A percentile compares a stretch with the other conserved stretches of the same genome.
Conservation (phyloP, 2,113 vertebrate species). For the Festucalex cinctus region DNA sequence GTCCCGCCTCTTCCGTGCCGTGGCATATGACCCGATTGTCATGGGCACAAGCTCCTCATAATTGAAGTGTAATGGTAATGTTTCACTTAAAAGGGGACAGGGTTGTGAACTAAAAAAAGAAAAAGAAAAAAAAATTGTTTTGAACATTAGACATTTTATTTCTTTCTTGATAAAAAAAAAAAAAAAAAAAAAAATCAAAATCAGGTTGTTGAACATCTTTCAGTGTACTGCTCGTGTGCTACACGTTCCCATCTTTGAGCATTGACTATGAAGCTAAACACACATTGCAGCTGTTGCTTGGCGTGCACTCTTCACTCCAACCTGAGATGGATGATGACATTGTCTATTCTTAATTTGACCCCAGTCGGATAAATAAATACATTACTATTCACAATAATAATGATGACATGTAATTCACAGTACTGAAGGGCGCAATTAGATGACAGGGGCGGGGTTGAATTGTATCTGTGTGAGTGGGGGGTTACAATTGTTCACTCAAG, state of each 20-base stretch:
- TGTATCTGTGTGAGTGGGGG: neutral
- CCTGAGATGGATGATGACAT: constrained; percentile 64
- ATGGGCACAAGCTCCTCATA: neutral
- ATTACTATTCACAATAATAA: constrained; percentile 63
- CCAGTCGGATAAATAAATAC: constrained; percentile 58
- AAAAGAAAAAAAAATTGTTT: neutral
- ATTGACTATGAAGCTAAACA: constrained; percentile 41
- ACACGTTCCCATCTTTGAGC: constrained; percentile 35
- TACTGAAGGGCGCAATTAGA: constrained; percentile 47
- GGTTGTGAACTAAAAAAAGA: neutral
- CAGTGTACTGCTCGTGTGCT: constrained; percentile 39
- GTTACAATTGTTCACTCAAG: constrained; percentile 48
- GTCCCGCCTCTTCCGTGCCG: too few relatives aligned
- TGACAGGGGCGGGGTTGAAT: neutral
- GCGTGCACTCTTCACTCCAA: constrained; percentile 39
- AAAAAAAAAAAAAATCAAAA: constrained; percentile 10
- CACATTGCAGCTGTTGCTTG: constrained; percentile 2
- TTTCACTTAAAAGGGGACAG: neutral
- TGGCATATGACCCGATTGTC: too few relatives aligned
- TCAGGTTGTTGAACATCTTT: constrained; percentile 32
- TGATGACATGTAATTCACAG: constrained; percentile 65
- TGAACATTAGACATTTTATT: constrained; percentile 25
- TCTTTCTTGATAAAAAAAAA: neutral
- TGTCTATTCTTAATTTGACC: constrained; percentile 33
- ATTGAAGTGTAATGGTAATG: neutral